These are phyloP conservation scores for Chaetops frenatus DNA, from an alignment of 2,113 vertebrate species.

Conservation along the genomic window DNA sequence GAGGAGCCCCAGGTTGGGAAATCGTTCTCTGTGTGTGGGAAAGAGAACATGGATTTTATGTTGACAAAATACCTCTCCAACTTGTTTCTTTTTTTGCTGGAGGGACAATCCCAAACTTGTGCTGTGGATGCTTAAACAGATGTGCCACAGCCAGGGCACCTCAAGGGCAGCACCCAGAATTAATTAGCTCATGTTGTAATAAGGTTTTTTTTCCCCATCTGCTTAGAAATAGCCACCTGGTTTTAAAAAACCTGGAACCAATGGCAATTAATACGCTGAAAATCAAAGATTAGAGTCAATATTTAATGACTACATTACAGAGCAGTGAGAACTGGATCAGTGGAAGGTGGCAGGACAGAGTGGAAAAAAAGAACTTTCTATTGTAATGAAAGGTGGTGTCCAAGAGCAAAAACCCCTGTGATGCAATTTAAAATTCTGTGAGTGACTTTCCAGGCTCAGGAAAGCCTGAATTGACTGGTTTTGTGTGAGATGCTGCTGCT, in stretches of 20 bases:
- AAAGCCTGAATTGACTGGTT: not conserved
- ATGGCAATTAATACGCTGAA: not conserved
- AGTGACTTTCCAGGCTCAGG: not conserved
- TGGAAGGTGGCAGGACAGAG: not conserved
- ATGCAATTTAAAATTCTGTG: not conserved
- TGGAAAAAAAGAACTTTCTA: not conserved
- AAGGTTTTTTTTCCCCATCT: not conserved
- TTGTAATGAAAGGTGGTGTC: not conserved
- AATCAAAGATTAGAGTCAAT: not conserved
- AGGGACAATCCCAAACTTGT: not conserved
- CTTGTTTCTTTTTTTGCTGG: not conserved
- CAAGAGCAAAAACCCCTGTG: not conserved
- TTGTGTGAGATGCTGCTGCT: not conserved
- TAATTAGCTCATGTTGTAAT: not conserved
- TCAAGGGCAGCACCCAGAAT: not conserved
- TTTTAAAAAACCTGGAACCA: not conserved
- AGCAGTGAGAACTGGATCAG: not conserved
- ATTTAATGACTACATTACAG: not conserved
- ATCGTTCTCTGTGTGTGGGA: not conserved
- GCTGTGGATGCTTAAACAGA: not conserved
- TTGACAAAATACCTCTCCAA: not conserved
- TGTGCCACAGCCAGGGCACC: not conserved
- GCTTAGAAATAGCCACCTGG: not conserved
- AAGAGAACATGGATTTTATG: not conserved
- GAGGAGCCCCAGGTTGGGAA: not conserved